A percentile compares a stretch with the other conserved stretches of the same genome.
phyloP scores from a whole-genome alignment of 2,113 vertebrate species.

The Prolemur simus region DNA sequence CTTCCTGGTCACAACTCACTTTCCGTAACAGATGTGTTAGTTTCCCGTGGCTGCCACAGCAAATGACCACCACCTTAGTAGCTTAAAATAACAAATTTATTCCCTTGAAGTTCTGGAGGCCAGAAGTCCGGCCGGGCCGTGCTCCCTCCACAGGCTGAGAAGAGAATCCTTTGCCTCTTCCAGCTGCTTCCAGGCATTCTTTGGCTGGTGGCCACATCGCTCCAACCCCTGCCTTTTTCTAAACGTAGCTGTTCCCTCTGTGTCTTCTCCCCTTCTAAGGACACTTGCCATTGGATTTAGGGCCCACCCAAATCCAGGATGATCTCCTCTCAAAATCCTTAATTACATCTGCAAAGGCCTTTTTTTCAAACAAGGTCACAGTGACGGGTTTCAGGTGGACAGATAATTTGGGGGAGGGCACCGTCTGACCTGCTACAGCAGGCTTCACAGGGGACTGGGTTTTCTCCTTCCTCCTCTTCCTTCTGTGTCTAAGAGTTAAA shows the following conservation, averaged over 20 bases:
- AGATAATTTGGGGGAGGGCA: neutral
- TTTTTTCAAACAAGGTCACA: neutral
- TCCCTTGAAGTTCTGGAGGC: neutral
- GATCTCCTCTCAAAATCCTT: neutral
- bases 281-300: neutral
- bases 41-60: neutral
- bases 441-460: neutral
- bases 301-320: neutral
- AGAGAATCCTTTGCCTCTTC: neutral
- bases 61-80: neutral
- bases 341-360: neutral
- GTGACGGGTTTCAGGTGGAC: neutral
- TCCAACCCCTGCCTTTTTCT: neutral
- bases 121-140: neutral
- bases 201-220: neutral
- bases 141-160: neutral
- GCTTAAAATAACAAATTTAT: neutral
- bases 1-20: neutral
- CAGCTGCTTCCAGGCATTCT: neutral
- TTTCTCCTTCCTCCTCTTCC: neutral
- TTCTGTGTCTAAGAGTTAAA: neutral
- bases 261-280: neutral
- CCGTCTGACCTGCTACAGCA: neutral
- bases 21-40: neutral
- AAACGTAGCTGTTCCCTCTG: accelerated